Evolutionary conservation across 2,888 invertebrate genomes (phyloP).

Genomic region (Syrphus vitripennis): DNA sequence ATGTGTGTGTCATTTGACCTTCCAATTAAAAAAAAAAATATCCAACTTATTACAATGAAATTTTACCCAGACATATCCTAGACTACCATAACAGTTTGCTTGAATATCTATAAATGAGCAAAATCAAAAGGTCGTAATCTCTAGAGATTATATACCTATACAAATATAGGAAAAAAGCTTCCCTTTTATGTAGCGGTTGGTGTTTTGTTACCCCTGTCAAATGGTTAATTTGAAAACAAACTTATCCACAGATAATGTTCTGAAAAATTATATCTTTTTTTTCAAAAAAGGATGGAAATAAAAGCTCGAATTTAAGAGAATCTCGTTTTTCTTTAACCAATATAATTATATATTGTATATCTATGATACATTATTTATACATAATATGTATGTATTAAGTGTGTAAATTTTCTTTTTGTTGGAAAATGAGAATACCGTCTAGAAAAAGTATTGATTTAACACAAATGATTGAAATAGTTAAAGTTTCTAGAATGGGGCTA

Average conservation of each 20-base stretch:
- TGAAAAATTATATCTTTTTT: not conserved
- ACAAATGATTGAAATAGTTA: too few species aligned
- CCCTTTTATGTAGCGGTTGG: conserved; percentile 1
- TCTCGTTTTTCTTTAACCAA: not conserved
- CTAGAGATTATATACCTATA: too few species aligned
- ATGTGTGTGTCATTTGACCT: not conserved
- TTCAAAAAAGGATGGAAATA: not conserved
- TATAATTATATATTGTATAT: too few species aligned
- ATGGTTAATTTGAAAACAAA: conserved; percentile 54
- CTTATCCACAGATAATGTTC: not conserved
- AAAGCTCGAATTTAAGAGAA: not conserved
- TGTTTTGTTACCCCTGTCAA: conserved; percentile 43
- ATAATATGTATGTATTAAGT: too few species aligned
- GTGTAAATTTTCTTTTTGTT: too few species aligned
- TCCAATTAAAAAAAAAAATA: not conserved
- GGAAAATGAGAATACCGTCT: too few species aligned
- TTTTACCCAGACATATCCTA: conserved; percentile 28
- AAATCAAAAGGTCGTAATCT: conserved; percentile 45
- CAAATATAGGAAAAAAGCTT: not conserved
- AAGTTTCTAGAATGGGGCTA: too few species aligned
- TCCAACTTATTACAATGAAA: conserved; percentile 52
- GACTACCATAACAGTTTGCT: conserved; percentile 11
- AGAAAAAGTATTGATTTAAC: too few species aligned
- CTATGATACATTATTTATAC: too few species aligned
- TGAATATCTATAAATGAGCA: conserved; percentile 10